Conservation (phyloP, 2,113 vertebrate species). For the Pygoscelis adeliae region DNA sequence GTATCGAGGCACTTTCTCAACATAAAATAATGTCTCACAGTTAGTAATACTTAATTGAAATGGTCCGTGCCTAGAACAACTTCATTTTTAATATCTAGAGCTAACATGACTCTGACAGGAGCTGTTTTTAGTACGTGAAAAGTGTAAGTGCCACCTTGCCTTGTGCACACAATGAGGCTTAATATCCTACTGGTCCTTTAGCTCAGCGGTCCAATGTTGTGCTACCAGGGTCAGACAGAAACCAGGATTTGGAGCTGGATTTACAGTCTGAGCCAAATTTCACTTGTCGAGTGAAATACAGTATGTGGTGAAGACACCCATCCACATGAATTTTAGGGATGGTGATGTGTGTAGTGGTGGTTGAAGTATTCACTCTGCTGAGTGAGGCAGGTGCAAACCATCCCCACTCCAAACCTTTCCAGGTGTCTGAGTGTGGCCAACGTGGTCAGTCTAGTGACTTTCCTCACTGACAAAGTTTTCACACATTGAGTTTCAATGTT, state of each 20-base stretch:
- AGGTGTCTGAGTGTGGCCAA: not conserved
- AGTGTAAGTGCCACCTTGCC: not conserved
- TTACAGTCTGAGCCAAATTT: not conserved
- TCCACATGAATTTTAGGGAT: not conserved
- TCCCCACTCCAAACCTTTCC: not conserved
- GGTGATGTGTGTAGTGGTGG: too few species aligned
- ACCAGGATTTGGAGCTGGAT: not conserved
- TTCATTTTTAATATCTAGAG: not conserved
- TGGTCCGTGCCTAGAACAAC: not conserved
- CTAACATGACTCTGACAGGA: not conserved
- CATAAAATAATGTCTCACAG: not conserved
- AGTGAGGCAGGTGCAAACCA: not conserved
- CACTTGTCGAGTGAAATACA: accelerated
- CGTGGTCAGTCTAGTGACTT: accelerated
- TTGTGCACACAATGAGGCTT: not conserved
- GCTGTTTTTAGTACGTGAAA: not conserved
- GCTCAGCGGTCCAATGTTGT: not conserved
- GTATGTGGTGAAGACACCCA: not conserved
- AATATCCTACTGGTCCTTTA: not conserved
- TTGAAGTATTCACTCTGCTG: not conserved
- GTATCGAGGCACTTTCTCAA: not conserved
- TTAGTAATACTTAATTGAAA: not conserved
- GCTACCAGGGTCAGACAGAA: not conserved
- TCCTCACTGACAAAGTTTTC: not conserved
- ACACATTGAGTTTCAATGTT: not conserved